These are phyloP conservation scores for Metaphire vulgaris DNA, from an alignment of 1,140 invertebrate species.

Conservation along the genomic window DNA sequence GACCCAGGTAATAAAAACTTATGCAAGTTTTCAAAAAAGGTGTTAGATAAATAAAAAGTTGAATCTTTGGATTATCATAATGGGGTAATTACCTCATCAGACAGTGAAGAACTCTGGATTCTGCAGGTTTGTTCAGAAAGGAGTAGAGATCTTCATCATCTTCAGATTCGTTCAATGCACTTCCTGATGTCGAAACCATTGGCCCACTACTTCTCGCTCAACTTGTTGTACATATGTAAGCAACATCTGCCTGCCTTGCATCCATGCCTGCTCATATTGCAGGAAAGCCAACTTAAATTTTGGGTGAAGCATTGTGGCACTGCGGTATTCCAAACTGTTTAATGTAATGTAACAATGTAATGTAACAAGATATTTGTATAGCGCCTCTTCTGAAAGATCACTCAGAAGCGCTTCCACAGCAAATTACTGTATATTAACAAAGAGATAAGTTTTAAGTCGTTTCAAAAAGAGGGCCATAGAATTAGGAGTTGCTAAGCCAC, in stretches of 20 bases:
- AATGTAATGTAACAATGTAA: background rate
- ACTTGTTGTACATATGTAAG: conserved; percentile 2
- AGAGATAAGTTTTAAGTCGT: too few species aligned
- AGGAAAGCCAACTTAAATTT: too few species aligned
- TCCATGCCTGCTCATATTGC: background rate
- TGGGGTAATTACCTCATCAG: conserved; percentile 5
- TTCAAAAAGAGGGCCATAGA: too few species aligned
- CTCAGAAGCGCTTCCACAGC: too few species aligned
- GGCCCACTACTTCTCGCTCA: background rate
- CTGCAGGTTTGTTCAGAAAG: background rate
- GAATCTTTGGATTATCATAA: too few species aligned
- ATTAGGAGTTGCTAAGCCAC: too few species aligned
- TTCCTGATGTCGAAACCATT: background rate
- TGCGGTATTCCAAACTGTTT: background rate
- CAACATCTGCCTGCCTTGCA: conserved; percentile 1
- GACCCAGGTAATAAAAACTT: too few species aligned
- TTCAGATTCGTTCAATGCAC: background rate
- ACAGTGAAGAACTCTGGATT: background rate
- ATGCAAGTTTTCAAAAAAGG: too few species aligned
- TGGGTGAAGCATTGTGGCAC: background rate
- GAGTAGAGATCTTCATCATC: background rate
- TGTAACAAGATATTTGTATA: too few species aligned
- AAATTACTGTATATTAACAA: too few species aligned
- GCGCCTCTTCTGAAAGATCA: too few species aligned
- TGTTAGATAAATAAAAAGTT: too few species aligned